Evolutionary conservation across 2,113 vertebrate genomes (phyloP).

Genomic region (Nycticorax nycticorax): DNA sequence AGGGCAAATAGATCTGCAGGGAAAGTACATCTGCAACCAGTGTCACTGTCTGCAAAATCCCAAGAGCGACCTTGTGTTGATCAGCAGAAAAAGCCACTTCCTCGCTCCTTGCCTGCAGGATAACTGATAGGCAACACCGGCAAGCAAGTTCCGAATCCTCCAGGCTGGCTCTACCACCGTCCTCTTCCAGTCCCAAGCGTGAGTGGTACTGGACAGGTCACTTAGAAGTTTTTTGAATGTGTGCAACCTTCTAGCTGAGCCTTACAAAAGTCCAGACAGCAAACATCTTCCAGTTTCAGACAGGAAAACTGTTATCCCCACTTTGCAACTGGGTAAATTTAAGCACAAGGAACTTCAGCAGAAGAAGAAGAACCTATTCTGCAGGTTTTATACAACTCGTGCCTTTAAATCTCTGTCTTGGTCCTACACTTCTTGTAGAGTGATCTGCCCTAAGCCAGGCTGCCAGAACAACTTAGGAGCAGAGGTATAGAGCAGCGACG

Average conservation of each 20-base stretch:
- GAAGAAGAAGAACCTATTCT: not conserved
- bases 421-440: fast-evolving
- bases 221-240: not conserved
- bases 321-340: not conserved
- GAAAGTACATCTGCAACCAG: not conserved
- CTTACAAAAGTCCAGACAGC: not conserved
- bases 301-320: not conserved
- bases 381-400: not conserved
- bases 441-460: not conserved
- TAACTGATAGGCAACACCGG: not conserved
- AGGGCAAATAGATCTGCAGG: not conserved
- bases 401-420: fast-evolving
- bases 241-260: not conserved
- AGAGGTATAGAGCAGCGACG: fast-evolving
- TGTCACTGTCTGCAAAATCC: not conserved
- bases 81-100: not conserved
- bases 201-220: fast-evolving
- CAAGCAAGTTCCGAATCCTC: not conserved
- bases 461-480: not conserved
- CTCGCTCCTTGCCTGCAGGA: not conserved
- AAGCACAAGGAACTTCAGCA: not conserved
- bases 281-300: not conserved
- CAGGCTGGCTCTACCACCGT: not conserved
- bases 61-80: not conserved
- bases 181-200: not conserved